Evolutionary conservation across 1,140 invertebrate species (phyloP).

Genomic region (Philotrypesis tridentata): DNA sequence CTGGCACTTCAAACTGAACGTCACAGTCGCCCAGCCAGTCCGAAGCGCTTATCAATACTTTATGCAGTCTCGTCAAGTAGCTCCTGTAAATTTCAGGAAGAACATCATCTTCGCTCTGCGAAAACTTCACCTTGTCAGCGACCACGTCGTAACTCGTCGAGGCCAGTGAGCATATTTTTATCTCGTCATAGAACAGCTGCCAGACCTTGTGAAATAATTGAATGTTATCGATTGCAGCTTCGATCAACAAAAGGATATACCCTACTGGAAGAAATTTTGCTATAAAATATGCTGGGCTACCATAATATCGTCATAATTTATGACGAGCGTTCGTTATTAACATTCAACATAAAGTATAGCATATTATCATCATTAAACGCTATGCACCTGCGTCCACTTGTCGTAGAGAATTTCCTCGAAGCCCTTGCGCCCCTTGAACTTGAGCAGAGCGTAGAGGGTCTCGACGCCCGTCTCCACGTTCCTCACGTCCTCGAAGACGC

Average conservation of each 20-base stretch:
- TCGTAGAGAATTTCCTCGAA: conserved; percentile 77
- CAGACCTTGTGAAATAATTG: conserved; percentile 32
- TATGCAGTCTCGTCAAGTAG: conserved; percentile 73
- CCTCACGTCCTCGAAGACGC: conserved; percentile 79
- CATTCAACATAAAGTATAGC: too few species aligned
- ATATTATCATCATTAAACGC: too few species aligned
- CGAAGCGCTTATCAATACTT: conserved; percentile 59
- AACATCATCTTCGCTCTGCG: not conserved
- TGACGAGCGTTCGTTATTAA: too few species aligned
- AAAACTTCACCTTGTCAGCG: conserved; percentile 24
- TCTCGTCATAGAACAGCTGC: conserved; percentile 35
- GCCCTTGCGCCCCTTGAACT: conserved; percentile 80
- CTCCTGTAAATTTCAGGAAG: conserved; percentile 70
- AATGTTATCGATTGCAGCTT: not conserved
- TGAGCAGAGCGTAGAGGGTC: conserved; percentile 79
- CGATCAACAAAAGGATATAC: too few species aligned
- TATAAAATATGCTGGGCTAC: too few species aligned
- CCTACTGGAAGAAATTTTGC: too few species aligned
- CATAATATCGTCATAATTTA: too few species aligned
- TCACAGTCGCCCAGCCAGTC: conserved; percentile 63
- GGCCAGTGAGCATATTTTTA: not conserved
- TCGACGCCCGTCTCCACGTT: conserved; percentile 84
- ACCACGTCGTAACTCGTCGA: not conserved
- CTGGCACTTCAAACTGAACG: conserved; percentile 34
- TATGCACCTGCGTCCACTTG: conserved; percentile 74